Evolutionary conservation across 2,113 vertebrate genomes (phyloP).

Genomic region (Melospiza melodia): DNA sequence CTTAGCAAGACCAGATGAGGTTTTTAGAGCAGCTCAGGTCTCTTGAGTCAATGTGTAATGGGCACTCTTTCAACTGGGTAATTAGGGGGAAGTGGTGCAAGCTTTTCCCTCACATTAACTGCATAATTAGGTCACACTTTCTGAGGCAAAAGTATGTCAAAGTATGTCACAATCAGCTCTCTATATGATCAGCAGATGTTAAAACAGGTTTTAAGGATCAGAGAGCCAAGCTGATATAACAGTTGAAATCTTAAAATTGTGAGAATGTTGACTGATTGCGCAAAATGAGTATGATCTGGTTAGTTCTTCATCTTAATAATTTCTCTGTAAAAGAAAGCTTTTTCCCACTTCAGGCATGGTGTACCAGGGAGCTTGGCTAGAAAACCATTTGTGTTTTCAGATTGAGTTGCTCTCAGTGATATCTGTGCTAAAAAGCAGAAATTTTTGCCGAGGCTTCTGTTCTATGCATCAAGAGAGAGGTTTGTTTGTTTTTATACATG

Average conservation of each 20-base stretch:
- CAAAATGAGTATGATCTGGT: neutral
- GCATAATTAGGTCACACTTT: slow-evolving; percentile 54
- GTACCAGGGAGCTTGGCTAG: neutral
- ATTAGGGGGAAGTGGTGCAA: slow-evolving; percentile 23
- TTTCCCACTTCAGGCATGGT: neutral
- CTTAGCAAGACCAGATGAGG: neutral
- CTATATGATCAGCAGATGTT: neutral
- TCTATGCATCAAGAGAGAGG: neutral
- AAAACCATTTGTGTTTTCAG: neutral
- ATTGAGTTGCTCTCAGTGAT: neutral
- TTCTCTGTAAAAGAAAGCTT: neutral
- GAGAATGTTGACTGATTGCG: neutral
- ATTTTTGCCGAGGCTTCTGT: neutral
- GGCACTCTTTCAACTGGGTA: slow-evolving; percentile 48
- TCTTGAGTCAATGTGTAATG: slow-evolving; percentile 44
- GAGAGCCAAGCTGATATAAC: neutral
- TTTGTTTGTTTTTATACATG: neutral
- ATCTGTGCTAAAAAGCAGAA: neutral
- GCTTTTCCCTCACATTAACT: slow-evolving; percentile 20
- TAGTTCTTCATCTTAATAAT: neutral
- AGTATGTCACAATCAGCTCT: neutral
- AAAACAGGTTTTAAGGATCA: neutral
- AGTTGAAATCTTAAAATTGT: neutral
- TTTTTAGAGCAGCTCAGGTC: slow-evolving; percentile 60
- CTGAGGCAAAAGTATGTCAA: slow-evolving; percentile 17